Base-by-base conservation (phyloP, 2,797 vertebrate genomes). In the Sebastes kiyomatsui region DNA sequence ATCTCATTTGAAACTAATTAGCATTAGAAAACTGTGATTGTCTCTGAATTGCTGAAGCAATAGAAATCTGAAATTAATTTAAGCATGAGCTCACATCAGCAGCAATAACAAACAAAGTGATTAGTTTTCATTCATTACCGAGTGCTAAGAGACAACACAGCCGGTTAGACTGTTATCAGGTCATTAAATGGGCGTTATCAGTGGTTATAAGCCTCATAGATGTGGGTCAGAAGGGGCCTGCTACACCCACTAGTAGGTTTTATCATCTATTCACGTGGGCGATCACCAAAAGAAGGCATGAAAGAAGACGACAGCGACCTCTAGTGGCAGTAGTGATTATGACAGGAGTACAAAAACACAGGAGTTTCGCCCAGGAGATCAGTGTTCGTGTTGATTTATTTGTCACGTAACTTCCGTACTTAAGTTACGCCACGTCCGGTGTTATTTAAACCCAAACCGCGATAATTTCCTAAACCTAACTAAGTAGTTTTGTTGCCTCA, bases 41-140 rank as follows among this genome's bases (percentile, higher is more conserved):
- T n/a, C 28, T 60, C 35, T 54, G 28, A 49, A 25, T 32, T 61
- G 49, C 14, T 67, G 62, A 72, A 30, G 58, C 56, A 67, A 28
- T 8, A 67, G 8, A n/a, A 23, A 35, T 28, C 27, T 25, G 18
- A 75, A 75, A 75, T 75, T 16, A 52, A 35, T 59, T 9, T 12
- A 62, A 59, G 14, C n/a, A 7, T 67, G 49, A 55, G 49, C 54
- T 74, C 28, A 33, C 59, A 73, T 49, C 54, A 72, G 38, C 52
- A 32, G 30, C 52, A 69, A 60, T 28, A 73, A 77, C 65, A 72
- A 72, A 65, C 67, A 76, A 30, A 42, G n/a, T 22, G 23, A 77
- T 80, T 59, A 64, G 60, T 23, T 64, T 25, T 59, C 56, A 75
- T 83, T 64, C 6, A 72, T 71, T 78, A 28, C 8, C 0, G 4